Percentiles rank a stretch among this genome's conserved stretches.
phyloP scores from a whole-genome alignment of 2,888 invertebrate species.

The Caenorhabditis uteleia region DNA sequence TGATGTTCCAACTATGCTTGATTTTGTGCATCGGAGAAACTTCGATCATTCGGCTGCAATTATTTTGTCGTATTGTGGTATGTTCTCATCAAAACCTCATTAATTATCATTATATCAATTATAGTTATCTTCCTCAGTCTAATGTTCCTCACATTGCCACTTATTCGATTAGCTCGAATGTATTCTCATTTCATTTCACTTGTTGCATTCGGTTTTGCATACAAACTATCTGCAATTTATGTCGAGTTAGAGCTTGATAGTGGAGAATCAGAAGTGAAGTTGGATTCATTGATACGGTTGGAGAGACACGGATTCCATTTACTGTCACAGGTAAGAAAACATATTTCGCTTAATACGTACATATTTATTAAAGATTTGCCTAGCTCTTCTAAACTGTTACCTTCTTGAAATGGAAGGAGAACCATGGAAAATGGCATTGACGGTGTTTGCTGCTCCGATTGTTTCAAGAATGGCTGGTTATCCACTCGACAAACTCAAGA shows the following conservation, averaged over 20 bases:
- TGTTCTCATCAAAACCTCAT: constrained; percentile 4
- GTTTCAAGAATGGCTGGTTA: constrained; percentile 72
- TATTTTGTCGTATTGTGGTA: constrained; percentile 59
- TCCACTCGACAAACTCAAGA: constrained; percentile 69
- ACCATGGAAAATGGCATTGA: constrained; percentile 70
- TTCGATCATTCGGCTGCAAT: constrained; percentile 59
- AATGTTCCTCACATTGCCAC: constrained; percentile 72
- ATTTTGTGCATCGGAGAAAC: constrained; percentile 62
- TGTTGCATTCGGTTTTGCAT: constrained; percentile 71
- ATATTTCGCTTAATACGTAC: neutral
- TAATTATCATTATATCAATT: neutral
- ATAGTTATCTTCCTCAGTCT: constrained; percentile 73
- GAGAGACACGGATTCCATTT: constrained; percentile 65
- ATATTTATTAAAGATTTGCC: constrained; percentile 23
- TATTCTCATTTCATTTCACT: constrained; percentile 73
- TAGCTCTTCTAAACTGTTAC: constrained; percentile 64
- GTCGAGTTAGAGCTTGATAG: constrained; percentile 69
- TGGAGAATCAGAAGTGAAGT: constrained; percentile 45
- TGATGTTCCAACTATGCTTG: constrained; percentile 57
- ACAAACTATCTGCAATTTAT: constrained; percentile 72
- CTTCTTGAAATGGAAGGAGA: constrained; percentile 71
- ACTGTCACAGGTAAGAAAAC: constrained; percentile 62
- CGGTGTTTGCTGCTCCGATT: constrained; percentile 73
- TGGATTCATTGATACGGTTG: constrained; percentile 67
- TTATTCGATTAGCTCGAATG: constrained; percentile 72